Evolutionary conservation across 2,888 invertebrate species (phyloP), one percentile per base, ranked within the genome.

Genomic region (Dione vanillae): DNA sequence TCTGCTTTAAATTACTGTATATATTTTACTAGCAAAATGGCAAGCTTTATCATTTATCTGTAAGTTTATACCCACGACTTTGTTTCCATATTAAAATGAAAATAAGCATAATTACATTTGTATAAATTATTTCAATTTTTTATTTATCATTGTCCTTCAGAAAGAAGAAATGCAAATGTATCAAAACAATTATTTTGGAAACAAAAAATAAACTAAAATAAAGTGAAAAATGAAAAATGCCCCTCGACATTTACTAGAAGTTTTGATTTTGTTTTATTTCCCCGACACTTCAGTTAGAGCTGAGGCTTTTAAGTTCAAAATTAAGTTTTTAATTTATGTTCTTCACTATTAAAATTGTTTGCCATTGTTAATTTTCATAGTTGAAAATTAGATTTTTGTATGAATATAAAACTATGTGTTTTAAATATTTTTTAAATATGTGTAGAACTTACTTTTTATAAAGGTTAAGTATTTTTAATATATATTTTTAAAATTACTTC

Each of bases 141-240:
- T 7, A n/a, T n/a, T n/a, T 45, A 3, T 45, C n/a, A 8, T n/a
- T 45, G n/a, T 7, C 27, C 2, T 14, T 45, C 7, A 7, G 1
- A 7, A n/a, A 7, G 8, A 43, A 7, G 1, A 45, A 7, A 8
- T 45, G n/a, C 45, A 45, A 10, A 5, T 27, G 5, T 62, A 58
- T 80, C 81, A 81, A 85, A 88, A 86, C 87, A 88, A 87, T 87
- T 86, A 87, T 85, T 83, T 83, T 85, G 83, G 9, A 8, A 16
- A 52, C 27, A 20, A 52, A 52, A 11, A 12, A 27, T 1, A 12
- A 82, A 85, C 85, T 87, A 82, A 81, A n/a, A n/a, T n/a, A 5
- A 2, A 5, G 51, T 47, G 47, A 47, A 78, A 79, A 76, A 77
- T 75, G 76, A 77, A 75, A 67, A 72, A 70, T 67, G 52, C 73